A percentile compares a stretch with the other conserved stretches of the same genome.
Conservation (phyloP, 2,888 invertebrate species). For the Philaethria dido region DNA sequence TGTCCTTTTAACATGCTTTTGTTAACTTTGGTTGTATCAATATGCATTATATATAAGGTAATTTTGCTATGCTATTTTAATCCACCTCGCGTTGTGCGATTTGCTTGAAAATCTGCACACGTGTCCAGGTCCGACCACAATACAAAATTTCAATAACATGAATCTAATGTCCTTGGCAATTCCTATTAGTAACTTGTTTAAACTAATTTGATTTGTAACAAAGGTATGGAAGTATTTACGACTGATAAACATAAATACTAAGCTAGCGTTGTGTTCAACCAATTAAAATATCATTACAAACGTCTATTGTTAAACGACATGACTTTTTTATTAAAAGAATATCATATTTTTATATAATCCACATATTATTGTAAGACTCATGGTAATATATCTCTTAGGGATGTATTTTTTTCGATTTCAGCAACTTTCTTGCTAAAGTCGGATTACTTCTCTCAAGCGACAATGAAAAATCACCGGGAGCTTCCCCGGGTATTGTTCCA, state of each 20-base stretch:
- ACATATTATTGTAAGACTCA: not conserved
- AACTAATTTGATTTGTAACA: no score
- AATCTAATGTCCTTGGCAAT: no score
- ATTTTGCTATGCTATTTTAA: no score
- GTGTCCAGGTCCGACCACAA: no score
- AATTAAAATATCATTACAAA: not conserved
- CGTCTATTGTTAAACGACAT: not conserved
- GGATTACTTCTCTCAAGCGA: slow-evolving; percentile 27
- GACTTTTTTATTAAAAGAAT: not conserved
- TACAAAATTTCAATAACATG: no score
- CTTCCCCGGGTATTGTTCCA: slow-evolving; percentile 28
- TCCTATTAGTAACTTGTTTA: no score
- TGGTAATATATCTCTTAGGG: slow-evolving; percentile 4
- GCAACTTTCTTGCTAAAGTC: slow-evolving; percentile 24
- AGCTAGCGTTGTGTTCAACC: not conserved
- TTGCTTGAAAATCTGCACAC: no score
- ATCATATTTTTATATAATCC: slow-evolving; percentile 2
- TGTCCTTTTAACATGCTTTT: no score
- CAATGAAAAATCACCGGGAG: slow-evolving; percentile 32
- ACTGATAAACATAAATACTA: slow-evolving; percentile 1
- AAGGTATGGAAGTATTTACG: no score
- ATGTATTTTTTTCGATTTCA: slow-evolving; percentile 23
- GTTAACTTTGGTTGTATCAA: no score
- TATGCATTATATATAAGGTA: no score
- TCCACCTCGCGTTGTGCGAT: no score